Conservation (phyloP, 2,888 invertebrate genomes). For the Himalopsyche tibetana region DNA sequence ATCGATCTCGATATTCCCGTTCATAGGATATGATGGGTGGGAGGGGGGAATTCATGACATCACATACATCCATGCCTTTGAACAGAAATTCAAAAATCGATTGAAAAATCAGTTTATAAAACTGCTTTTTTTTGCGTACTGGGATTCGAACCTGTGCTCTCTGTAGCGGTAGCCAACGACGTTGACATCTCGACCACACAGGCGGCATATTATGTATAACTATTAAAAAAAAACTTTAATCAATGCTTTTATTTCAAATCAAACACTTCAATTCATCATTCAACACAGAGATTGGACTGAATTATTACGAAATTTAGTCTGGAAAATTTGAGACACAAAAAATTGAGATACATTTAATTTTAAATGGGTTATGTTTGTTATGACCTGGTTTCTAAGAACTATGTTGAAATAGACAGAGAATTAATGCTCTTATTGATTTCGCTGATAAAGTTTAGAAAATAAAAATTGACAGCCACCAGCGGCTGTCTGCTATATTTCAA, state of each 20-base stretch:
- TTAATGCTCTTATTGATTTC: conserved; percentile 14
- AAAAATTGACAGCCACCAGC: not conserved
- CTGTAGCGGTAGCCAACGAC: too few relatives aligned
- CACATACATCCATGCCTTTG: too few relatives aligned
- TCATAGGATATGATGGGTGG: too few relatives aligned
- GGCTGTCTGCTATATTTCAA: not conserved
- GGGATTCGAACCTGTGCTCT: too few relatives aligned
- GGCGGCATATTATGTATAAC: too few relatives aligned
- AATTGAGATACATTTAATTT: not conserved
- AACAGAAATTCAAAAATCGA: too few relatives aligned
- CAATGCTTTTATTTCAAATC: not conserved
- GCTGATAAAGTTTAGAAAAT: not conserved
- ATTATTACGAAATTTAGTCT: not conserved
- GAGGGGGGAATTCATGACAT: too few relatives aligned
- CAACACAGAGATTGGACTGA: not conserved
- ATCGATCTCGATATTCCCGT: too few relatives aligned
- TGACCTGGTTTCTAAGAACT: not conserved
- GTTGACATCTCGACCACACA: too few relatives aligned
- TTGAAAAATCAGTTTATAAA: too few relatives aligned
- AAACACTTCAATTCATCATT: not conserved
- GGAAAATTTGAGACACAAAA: conserved; percentile 3
- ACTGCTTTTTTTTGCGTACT: too few relatives aligned
- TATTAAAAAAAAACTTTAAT: too few relatives aligned
- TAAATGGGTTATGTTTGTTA: not conserved
- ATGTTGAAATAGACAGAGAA: not conserved